Evolutionary conservation across 2,113 vertebrate species (phyloP).

Genomic region (Eonycteris spelaea): DNA sequence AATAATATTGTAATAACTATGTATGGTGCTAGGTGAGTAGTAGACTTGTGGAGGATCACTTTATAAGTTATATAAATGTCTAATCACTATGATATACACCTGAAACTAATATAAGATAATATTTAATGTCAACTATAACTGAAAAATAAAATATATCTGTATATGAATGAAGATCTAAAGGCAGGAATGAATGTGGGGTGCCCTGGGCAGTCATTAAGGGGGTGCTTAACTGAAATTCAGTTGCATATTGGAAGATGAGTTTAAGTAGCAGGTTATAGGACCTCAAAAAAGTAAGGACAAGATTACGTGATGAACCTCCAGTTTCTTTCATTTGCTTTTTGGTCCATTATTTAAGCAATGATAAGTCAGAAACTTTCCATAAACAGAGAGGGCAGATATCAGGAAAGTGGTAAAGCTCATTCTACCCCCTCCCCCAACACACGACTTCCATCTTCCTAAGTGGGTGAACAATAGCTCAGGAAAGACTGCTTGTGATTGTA

Average conservation of each 20-base stretch:
- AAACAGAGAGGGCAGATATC: background rate
- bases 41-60: too few relatives aligned
- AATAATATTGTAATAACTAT: too few relatives aligned
- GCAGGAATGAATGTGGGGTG: background rate
- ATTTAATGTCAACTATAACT: too few relatives aligned
- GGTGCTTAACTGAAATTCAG: background rate
- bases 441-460: background rate
- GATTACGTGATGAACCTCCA: background rate
- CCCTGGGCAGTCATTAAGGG: background rate
- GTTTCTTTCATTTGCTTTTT: background rate
- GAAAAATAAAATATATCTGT: too few relatives aligned
- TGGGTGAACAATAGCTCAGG: background rate
- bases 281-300: background rate
- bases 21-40: too few relatives aligned
- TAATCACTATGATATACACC: too few relatives aligned
- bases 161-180: background rate
- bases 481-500: too few relatives aligned
- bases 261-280: background rate
- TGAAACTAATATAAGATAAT: too few relatives aligned
- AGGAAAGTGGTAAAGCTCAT: too few relatives aligned
- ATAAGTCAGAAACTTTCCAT: background rate
- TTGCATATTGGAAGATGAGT: background rate
- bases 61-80: too few relatives aligned
- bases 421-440: background rate
- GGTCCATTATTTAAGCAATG: fast-evolving